Percentiles rank a stretch among this genome's conserved stretches.
Conservation (phyloP, 2,113 vertebrate species). For the Apistogramma diplotaenia region DNA sequence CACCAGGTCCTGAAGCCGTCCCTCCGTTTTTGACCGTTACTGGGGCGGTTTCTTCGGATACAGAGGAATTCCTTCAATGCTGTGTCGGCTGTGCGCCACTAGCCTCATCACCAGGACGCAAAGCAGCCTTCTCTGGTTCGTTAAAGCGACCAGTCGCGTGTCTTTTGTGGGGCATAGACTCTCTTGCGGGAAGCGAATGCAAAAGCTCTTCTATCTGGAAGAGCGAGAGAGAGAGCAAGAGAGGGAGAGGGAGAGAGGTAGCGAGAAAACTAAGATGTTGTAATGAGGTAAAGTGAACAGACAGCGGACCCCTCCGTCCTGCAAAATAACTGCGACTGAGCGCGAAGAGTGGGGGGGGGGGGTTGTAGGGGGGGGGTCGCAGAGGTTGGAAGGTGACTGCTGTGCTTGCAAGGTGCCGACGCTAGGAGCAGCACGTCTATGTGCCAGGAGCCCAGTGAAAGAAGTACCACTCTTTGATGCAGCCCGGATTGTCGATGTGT, state of each 20-base stretch:
- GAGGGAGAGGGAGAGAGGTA: background rate
- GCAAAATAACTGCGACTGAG: conserved; percentile 49
- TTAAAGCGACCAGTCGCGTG: conserved; percentile 45
- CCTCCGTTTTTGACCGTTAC: conserved; percentile 33
- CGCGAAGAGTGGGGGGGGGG: conserved; percentile 23
- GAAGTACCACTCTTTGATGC: conserved; percentile 58
- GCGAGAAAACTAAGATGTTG: conserved; percentile 5
- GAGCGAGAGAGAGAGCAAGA: background rate
- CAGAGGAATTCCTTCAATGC: conserved; percentile 61
- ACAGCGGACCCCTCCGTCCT: conserved; percentile 13
- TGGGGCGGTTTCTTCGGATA: conserved; percentile 71
- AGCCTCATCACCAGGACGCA: conserved; percentile 78
- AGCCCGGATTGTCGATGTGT: conserved; percentile 21
- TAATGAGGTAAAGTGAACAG: background rate
- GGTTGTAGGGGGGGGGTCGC: conserved; percentile 61
- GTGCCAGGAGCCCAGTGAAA: conserved; percentile 41
- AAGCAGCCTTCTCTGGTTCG: conserved; percentile 54
- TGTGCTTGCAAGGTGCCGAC: conserved; percentile 70
- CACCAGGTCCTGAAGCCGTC: conserved; percentile 44
- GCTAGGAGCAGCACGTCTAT: conserved; percentile 74
- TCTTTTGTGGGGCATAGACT: conserved; percentile 38
- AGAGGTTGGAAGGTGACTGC: conserved; percentile 78
- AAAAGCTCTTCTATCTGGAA: background rate
- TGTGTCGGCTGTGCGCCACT: conserved; percentile 69
- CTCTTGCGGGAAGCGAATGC: background rate